These are phyloP conservation scores for Lerista edwardsae DNA, from an alignment of 2,797 vertebrate genomes.

Conservation along the genomic window DNA sequence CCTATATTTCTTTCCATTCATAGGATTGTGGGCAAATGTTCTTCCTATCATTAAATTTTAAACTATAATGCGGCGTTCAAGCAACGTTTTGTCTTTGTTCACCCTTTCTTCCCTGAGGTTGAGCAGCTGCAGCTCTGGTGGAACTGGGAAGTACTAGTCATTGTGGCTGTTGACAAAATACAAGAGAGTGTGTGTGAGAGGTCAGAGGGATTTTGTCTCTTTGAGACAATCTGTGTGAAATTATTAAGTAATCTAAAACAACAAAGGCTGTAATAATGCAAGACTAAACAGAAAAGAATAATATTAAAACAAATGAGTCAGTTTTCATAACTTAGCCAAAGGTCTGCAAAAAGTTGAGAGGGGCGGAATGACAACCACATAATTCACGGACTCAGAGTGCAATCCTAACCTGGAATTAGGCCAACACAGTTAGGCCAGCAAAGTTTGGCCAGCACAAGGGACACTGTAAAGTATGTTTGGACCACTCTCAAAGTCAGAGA, in stretches of 20 bases:
- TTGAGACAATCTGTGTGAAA: constrained; percentile 10
- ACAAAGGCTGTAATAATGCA: constrained; percentile 14
- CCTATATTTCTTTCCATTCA: no score
- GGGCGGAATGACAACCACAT: background rate
- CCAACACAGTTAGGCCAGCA: no score
- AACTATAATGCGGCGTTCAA: no score
- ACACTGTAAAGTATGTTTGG: no score
- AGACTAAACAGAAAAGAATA: constrained; percentile 8
- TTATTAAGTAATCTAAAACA: constrained; percentile 12
- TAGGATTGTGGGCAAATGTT: no score
- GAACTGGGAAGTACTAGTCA: background rate
- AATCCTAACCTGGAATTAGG: no score
- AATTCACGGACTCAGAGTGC: background rate
- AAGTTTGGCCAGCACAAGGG: no score
- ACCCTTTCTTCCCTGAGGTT: constrained; percentile 1
- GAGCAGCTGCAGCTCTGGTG: background rate
- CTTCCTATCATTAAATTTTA: background rate
- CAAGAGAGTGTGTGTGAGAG: constrained; percentile 3
- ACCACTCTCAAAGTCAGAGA: no score
- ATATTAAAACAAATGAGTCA: constrained; percentile 34
- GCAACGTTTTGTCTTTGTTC: background rate
- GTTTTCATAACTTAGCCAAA: background rate
- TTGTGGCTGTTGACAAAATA: background rate
- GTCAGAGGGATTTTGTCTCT: background rate
- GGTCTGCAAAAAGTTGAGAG: background rate